Conservation (phyloP, 2,888 invertebrate genomes). For the Elegia similella region DNA sequence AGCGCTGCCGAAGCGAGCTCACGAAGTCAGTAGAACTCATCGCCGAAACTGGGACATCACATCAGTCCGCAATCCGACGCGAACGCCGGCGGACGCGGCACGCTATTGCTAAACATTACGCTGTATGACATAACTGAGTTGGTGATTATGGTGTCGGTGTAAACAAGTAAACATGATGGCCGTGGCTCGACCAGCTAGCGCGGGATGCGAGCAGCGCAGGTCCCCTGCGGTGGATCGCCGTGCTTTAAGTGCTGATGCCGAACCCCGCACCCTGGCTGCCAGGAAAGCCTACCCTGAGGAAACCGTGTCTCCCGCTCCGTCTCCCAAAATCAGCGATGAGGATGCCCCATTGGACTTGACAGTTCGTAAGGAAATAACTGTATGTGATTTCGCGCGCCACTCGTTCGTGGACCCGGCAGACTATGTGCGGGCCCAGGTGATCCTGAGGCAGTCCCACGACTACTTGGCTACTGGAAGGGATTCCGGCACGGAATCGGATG, state of each 20-base stretch:
- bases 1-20: slow-evolving; percentile 77
- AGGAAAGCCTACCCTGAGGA: slow-evolving; percentile 76
- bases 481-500: slow-evolving; percentile 91
- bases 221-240: slow-evolving; percentile 55
- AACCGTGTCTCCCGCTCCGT: slow-evolving; percentile 40
- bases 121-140: slow-evolving; percentile 74
- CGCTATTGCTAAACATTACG: slow-evolving; percentile 57
- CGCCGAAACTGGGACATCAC: slow-evolving; percentile 85
- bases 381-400: slow-evolving; percentile 75
- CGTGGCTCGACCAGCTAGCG: slow-evolving; percentile 72
- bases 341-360: slow-evolving; percentile 91
- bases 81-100: slow-evolving; percentile 72
- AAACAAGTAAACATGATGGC: slow-evolving; percentile 75
- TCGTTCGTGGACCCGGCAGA: slow-evolving; percentile 75
- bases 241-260: slow-evolving; percentile 61
- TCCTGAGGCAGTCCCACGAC: slow-evolving; percentile 74
- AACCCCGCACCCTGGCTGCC: slow-evolving; percentile 75
- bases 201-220: slow-evolving; percentile 55
- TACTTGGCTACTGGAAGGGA: slow-evolving; percentile 81
- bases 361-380: slow-evolving; percentile 78
- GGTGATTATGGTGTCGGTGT: slow-evolving; percentile 75
- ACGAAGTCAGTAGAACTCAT: slow-evolving; percentile 81
- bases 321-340: slow-evolving; percentile 52
- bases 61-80: slow-evolving; percentile 83
- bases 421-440: slow-evolving; percentile 74